A percentile compares a stretch with the other conserved stretches of the same genome.
These are phyloP conservation scores for Drosophila ercepeae DNA, from an alignment of 1,140 invertebrate species.

Conservation along the genomic window DNA sequence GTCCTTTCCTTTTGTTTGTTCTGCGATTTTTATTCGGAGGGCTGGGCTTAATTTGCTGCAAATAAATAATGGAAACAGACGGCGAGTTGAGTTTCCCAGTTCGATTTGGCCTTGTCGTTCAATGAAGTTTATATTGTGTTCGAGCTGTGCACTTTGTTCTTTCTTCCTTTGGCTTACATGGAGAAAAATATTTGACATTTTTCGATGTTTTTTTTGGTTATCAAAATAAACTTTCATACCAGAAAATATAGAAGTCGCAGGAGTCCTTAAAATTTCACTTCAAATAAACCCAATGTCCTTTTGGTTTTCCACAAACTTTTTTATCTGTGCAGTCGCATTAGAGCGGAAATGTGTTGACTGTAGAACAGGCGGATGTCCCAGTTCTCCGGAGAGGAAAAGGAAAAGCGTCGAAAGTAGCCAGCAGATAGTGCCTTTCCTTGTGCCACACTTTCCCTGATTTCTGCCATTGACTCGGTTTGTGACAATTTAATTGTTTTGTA, in stretches of 20 bases:
- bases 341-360: constrained; percentile 55
- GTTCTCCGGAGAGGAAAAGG: constrained; percentile 3
- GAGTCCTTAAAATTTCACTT: too few species aligned
- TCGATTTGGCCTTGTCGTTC: constrained; percentile 65
- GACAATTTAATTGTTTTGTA: constrained; percentile 82
- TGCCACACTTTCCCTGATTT: constrained; percentile 10
- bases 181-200: background rate
- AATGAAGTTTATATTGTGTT: constrained; percentile 63
- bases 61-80: constrained; percentile 77
- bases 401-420: constrained; percentile 10
- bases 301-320: background rate
- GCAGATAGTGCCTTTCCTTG: constrained; percentile 52
- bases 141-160: constrained; percentile 67
- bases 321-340: constrained; percentile 26
- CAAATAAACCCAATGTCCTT: too few species aligned
- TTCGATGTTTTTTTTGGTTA: background rate
- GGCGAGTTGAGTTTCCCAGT: constrained; percentile 42
- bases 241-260: background rate
- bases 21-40: constrained; percentile 13
- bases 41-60: constrained; percentile 72
- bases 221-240: background rate
- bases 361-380: constrained; percentile 29
- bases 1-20: constrained; percentile 12
- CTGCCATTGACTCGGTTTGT: constrained; percentile 36
- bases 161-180: constrained; percentile 39